Evolutionary conservation across 2,888 invertebrate species (phyloP).

Genomic region (Folsomia manolachei): DNA sequence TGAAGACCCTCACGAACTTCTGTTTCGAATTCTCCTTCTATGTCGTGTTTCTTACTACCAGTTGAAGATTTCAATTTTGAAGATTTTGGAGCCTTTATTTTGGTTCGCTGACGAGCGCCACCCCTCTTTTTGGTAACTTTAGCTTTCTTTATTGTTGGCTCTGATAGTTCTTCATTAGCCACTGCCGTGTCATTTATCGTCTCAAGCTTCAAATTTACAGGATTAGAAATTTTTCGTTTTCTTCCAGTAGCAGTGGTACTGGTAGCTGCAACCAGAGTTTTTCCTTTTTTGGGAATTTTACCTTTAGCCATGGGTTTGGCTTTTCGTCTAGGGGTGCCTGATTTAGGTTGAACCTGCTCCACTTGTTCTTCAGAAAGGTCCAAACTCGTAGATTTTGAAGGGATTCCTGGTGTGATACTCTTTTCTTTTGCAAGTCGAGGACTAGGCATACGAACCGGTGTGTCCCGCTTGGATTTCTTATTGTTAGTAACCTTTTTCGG

Average conservation of each 20-base stretch:
- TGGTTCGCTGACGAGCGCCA: not conserved
- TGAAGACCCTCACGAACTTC: no score
- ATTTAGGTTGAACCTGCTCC: constrained; percentile 14
- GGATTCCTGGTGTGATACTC: constrained; percentile 16
- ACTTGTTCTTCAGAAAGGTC: not conserved
- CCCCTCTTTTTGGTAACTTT: not conserved
- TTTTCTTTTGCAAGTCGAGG: constrained; percentile 35
- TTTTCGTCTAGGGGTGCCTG: constrained; percentile 10
- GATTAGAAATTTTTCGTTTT: not conserved
- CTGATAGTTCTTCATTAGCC: not conserved
- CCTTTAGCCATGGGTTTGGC: not conserved
- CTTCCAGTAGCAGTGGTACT: not conserved
- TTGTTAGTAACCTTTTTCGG: constrained; percentile 20
- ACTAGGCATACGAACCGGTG: constrained; percentile 30
- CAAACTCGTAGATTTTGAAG: constrained; percentile 11
- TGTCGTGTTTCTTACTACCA: not conserved
- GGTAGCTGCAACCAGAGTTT: not conserved
- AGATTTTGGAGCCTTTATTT: not conserved
- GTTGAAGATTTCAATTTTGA: not conserved
- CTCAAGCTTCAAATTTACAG: not conserved
- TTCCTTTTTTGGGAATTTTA: constrained; percentile 14
- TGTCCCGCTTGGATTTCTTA: constrained; percentile 3
- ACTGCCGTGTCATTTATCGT: not conserved
- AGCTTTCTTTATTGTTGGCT: not conserved
- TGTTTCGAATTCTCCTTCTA: no score